Conservation (phyloP, 53 echinoderm and acorn worm genomes). For the Paracentrotus lividus region DNA sequence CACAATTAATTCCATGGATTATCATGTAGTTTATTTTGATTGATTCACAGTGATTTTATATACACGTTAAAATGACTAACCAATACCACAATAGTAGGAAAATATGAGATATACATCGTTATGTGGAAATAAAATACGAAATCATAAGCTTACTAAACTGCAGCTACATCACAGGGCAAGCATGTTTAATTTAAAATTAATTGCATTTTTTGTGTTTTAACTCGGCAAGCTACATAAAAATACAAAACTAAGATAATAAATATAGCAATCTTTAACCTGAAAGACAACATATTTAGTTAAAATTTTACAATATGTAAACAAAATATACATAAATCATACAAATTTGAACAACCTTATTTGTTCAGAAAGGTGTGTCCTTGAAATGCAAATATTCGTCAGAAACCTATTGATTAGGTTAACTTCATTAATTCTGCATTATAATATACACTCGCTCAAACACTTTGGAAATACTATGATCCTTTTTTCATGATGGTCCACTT, state of each 20-base stretch:
- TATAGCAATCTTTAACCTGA: not conserved
- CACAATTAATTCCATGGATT: not conserved
- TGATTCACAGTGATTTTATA: not conserved
- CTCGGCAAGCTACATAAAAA: not conserved
- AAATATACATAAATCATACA: not conserved
- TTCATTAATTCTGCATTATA: constrained; percentile 20
- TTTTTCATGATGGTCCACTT: not conserved
- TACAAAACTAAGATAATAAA: not conserved
- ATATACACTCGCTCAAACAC: not conserved
- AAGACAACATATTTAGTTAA: not conserved
- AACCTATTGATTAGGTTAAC: not conserved
- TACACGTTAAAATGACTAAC: constrained; percentile 25
- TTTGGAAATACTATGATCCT: not conserved
- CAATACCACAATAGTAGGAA: not conserved
- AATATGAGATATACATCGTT: constrained; percentile 30
- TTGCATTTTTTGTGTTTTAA: not conserved
- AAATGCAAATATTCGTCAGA: constrained; percentile 32
- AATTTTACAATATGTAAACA: not conserved
- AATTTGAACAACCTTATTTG: not conserved
- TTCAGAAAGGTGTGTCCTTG: not conserved
- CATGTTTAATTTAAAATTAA: not conserved
- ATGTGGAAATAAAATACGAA: not conserved
- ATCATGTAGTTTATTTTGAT: constrained; percentile 14
- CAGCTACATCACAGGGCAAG: not conserved
- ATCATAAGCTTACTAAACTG: not conserved